Conservation (phyloP, 2,888 invertebrate genomes). For the Spialia ferax region DNA sequence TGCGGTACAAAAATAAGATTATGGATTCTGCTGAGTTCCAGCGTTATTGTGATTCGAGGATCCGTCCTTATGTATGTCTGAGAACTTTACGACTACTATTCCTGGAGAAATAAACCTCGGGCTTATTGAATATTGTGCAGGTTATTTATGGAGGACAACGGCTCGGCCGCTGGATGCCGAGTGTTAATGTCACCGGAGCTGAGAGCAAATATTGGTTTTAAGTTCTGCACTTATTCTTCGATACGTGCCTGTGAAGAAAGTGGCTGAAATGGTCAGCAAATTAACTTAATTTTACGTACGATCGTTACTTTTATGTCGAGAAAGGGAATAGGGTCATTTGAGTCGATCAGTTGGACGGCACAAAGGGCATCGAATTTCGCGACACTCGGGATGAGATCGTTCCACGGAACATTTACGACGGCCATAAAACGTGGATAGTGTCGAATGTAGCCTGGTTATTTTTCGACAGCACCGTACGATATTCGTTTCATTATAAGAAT, state of each 20-base stretch:
- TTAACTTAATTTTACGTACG: slow-evolving; percentile 34
- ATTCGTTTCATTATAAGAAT: not conserved
- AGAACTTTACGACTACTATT: slow-evolving; percentile 82
- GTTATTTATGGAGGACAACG: slow-evolving; percentile 83
- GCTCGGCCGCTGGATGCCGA: slow-evolving; percentile 64
- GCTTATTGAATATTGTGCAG: slow-evolving; percentile 83
- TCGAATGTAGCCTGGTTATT: slow-evolving; percentile 53
- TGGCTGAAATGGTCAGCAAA: slow-evolving; percentile 25
- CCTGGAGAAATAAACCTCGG: slow-evolving; percentile 82
- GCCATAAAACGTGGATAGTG: slow-evolving; percentile 72
- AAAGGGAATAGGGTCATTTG: slow-evolving; percentile 41
- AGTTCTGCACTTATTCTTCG: not conserved
- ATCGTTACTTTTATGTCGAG: slow-evolving; percentile 39
- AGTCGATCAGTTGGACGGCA: slow-evolving; percentile 54
- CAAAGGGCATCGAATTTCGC: slow-evolving; percentile 68
- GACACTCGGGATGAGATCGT: slow-evolving; percentile 64
- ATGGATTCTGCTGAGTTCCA: slow-evolving; percentile 85
- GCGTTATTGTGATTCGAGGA: slow-evolving; percentile 87
- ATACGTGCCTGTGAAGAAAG: slow-evolving; percentile 22
- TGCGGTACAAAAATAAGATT: slow-evolving; percentile 87
- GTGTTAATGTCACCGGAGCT: slow-evolving; percentile 39
- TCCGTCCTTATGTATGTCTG: slow-evolving; percentile 86
- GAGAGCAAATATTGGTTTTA: slow-evolving; percentile 40
- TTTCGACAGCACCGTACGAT: slow-evolving; percentile 21
- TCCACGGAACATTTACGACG: slow-evolving; percentile 62